phyloP scores from a whole-genome alignment of 2,888 invertebrate species.

The Stegana nigrithorax region DNA sequence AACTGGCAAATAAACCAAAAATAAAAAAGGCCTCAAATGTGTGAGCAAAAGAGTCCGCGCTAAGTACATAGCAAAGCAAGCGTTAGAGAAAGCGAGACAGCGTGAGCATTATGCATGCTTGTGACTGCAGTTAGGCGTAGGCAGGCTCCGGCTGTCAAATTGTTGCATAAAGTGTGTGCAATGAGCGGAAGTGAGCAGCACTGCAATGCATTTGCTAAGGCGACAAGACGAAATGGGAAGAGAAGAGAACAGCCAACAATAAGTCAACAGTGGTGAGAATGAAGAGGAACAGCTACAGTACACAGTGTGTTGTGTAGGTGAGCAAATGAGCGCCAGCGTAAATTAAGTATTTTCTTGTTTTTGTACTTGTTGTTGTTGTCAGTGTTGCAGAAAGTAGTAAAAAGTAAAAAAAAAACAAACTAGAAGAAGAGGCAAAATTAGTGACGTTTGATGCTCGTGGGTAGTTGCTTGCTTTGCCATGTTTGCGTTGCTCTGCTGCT shows the following conservation, averaged over 20 bases:
- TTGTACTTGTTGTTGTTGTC: background rate
- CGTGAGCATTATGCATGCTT: too few species aligned
- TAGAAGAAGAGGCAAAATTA: slow-evolving; percentile 48
- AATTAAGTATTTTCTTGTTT: background rate
- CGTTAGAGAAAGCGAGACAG: too few species aligned
- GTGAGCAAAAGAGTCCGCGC: too few species aligned
- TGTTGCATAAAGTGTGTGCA: too few species aligned
- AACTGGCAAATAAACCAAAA: too few species aligned
- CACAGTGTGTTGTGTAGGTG: background rate
- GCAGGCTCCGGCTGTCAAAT: too few species aligned
- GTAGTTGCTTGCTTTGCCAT: too few species aligned
- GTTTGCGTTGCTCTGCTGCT: background rate
- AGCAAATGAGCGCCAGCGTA: background rate
- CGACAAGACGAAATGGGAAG: background rate
- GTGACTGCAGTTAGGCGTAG: too few species aligned
- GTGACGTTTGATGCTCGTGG: slow-evolving; percentile 36
- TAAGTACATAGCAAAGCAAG: too few species aligned
- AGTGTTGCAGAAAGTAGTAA: background rate
- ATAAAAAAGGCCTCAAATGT: too few species aligned
- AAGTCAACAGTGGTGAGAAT: background rate
- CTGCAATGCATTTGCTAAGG: background rate
- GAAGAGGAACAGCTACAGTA: too few species aligned
- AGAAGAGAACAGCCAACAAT: background rate
- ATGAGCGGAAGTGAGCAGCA: background rate
- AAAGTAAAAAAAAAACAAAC: background rate